These are phyloP conservation scores for Rhyzopertha dominica DNA, from an alignment of 1,140 invertebrate species.

Conservation along the genomic window DNA sequence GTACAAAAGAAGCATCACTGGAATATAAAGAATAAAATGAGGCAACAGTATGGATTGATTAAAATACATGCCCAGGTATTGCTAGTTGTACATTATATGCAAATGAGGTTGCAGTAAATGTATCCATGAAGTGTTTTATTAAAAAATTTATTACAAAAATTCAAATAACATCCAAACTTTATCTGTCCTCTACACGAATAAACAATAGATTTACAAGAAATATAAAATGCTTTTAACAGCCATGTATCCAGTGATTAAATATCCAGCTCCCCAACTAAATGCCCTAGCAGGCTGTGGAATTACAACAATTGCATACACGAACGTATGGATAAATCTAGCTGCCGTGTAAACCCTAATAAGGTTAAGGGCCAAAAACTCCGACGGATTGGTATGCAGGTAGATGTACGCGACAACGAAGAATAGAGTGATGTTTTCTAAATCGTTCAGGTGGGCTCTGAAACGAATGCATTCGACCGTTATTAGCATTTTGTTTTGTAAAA, in stretches of 20 bases:
- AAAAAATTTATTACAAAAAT: neutral
- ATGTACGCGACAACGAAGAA: conserved; percentile 60
- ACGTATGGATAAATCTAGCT: conserved; percentile 57
- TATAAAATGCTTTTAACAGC: conserved; percentile 31
- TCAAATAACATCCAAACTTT: neutral
- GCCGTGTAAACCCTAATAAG: conserved; percentile 58
- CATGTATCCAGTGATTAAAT: conserved; percentile 48
- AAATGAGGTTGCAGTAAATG: too few relatives aligned
- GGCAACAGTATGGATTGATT: too few relatives aligned
- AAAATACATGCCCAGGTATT: too few relatives aligned
- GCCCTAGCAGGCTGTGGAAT: conserved; percentile 54
- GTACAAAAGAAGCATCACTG: too few relatives aligned
- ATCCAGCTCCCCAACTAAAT: conserved; percentile 46
- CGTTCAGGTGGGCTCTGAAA: conserved; percentile 65
- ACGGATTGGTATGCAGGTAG: conserved; percentile 59
- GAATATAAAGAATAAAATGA: too few relatives aligned
- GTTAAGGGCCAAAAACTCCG: conserved; percentile 46
- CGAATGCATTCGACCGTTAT: conserved; percentile 13
- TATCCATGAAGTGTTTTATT: too few relatives aligned
- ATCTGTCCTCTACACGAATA: neutral
- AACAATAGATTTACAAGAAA: conserved; percentile 20
- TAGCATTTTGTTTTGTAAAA: too few relatives aligned
- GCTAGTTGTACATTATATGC: too few relatives aligned
- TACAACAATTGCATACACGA: conserved; percentile 56
- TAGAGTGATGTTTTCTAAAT: conserved; percentile 68